Evolutionary conservation across 2,797 vertebrate genomes (phyloP).

Genomic region (Danio kyathit): DNA sequence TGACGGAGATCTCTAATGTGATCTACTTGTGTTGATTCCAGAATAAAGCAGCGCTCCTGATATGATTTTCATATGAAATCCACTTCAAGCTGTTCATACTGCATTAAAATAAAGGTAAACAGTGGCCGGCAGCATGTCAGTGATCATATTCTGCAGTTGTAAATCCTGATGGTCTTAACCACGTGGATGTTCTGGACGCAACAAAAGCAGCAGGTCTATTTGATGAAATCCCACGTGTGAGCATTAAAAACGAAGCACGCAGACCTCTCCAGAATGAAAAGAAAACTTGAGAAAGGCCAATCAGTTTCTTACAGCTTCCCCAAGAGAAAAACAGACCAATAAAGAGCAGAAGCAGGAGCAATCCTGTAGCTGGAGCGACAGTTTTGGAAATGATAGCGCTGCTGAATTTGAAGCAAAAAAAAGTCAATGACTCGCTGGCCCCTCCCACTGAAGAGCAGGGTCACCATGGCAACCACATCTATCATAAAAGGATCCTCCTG

Average conservation of each 20-base stretch:
- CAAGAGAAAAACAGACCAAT: constrained; percentile 40
- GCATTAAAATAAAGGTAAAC: too few species aligned
- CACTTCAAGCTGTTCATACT: too few species aligned
- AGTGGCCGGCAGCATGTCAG: not conserved
- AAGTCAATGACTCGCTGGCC: constrained; percentile 47
- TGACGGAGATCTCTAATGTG: not conserved
- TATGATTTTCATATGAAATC: too few species aligned
- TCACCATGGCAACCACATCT: constrained; percentile 86
- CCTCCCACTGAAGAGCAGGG: constrained; percentile 78
- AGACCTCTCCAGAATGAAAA: constrained; percentile 8
- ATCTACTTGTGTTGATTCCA: not conserved
- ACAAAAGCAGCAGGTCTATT: constrained; percentile 68
- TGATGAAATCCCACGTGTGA: constrained; percentile 83
- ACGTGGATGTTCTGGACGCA: constrained; percentile 82
- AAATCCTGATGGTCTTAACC: not conserved
- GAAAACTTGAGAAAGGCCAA: not conserved
- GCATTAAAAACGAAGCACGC: constrained; percentile 57
- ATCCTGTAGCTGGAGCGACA: constrained; percentile 80
- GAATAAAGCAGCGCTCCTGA: constrained; percentile 4
- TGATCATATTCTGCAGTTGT: not conserved
- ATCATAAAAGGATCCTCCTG: constrained; percentile 82
- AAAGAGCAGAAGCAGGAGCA: constrained; percentile 58
- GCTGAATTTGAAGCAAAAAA: constrained; percentile 38
- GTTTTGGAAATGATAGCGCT: constrained; percentile 72
- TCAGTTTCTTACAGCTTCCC: constrained; percentile 61